Evolutionary conservation across 1,140 invertebrate species (phyloP).

Genomic region (Drosophila pseudoananassae): DNA sequence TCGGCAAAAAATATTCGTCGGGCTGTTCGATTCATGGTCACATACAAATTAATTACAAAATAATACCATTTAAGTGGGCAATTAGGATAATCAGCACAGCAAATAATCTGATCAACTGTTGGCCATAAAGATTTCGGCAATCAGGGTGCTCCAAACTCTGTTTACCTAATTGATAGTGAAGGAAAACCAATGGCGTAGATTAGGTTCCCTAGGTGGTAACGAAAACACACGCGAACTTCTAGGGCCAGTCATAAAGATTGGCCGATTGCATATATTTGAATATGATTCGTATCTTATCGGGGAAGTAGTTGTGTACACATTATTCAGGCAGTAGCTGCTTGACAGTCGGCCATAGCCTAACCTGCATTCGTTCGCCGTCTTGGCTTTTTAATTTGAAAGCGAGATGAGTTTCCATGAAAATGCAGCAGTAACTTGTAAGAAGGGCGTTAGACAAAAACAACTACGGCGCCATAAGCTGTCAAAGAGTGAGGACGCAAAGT

Average conservation of each 20-base stretch:
- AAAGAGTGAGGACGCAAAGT: conserved; percentile 56
- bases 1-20: too few relatives aligned
- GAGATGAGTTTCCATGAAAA: conserved; percentile 44
- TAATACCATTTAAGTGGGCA: conserved; percentile 25
- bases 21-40: background rate
- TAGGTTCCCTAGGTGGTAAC: conserved; percentile 3
- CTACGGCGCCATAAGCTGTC: conserved; percentile 30
- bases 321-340: background rate
- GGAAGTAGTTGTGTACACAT: background rate
- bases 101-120: background rate
- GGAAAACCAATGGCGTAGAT: background rate
- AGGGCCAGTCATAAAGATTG: background rate
- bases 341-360: conserved; percentile 14
- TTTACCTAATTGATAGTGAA: conserved; percentile 19
- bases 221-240: background rate
- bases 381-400: conserved; percentile 66
- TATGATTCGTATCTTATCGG: background rate
- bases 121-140: conserved; percentile 1
- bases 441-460: conserved; percentile 56
- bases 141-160: conserved; percentile 8
- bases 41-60: conserved; percentile 20
- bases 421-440: conserved; percentile 56
- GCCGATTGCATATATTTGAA: conserved; percentile 5
- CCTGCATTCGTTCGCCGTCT: conserved; percentile 33
- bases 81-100: conserved; percentile 10